Evolutionary conservation across 2,113 vertebrate genomes (phyloP), one percentile per base, ranked within the genome.

Genomic region (Scytalopus superciliaris): DNA sequence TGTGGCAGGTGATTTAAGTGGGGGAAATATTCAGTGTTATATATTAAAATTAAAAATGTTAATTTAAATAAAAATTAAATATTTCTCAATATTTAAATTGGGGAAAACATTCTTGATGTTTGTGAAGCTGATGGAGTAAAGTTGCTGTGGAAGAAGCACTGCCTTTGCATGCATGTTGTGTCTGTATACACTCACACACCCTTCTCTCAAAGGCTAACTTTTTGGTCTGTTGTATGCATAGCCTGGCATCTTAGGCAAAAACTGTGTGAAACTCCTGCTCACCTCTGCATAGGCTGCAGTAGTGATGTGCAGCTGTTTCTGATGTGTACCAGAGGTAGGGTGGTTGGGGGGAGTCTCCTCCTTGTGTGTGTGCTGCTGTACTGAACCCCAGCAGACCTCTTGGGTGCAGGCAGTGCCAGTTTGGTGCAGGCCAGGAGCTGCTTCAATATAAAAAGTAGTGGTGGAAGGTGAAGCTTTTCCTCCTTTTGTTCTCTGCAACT

Each of bases 121-220:
- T 64, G 9, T 53, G 59, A 89, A 66, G 28, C 44, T 49, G 62
- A 39, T 39, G 19, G 33, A 66, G 28, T 37, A 12, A 70, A 82
- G 39, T 39, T 28, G 5, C 44, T 52, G 69, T 35, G 64, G 44
- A 64, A 53, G n/a, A 37, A 68, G 40, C 63, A 10, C 17, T 55
- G 55, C 24, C 7, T 64, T 63, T 44, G 27, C 7, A 0, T 24
- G 18, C 4, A 1, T 5, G 0, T 28, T 39, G 21, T 89, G 37
- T 35, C 42, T 6, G 1, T 40, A 19, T 19, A 8, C 4, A 10
- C 6, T 5, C 28, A 28, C 11, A 3, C 1, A 2, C 3, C 0
- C 7, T 1, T 9, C 0, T 52, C 12, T 22, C 49, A 22, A 76
- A 73, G 25, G 64, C 19, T 22, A 37, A 6, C 25, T 68, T 59